These are phyloP conservation scores for Euwallacea fornicatus DNA, from an alignment of 1,140 invertebrate species.

Conservation along the genomic window DNA sequence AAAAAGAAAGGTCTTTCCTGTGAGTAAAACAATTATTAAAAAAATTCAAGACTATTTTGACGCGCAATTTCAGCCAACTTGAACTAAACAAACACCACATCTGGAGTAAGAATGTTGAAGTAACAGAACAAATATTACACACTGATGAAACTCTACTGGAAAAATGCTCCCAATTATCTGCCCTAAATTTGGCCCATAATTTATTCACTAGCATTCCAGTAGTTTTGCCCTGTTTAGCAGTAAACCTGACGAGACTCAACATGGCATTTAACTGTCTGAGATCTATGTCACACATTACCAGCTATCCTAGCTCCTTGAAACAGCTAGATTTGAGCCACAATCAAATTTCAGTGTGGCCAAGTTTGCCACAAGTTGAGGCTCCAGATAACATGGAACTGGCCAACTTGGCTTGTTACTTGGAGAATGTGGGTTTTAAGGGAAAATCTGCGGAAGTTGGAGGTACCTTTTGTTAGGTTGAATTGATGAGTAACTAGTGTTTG, in stretches of 20 bases:
- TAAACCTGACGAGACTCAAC: constrained; percentile 83
- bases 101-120: constrained; percentile 70
- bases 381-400: constrained; percentile 63
- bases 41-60: constrained; percentile 1
- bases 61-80: constrained; percentile 50
- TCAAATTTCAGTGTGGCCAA: constrained; percentile 85
- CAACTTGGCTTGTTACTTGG: constrained; percentile 65
- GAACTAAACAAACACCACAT: constrained; percentile 70
- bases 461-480: constrained; percentile 39
- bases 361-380: constrained; percentile 70
- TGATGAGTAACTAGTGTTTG: constrained; percentile 9
- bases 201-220: constrained; percentile 83
- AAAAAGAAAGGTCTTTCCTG: constrained; percentile 50
- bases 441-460: constrained; percentile 55
- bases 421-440: constrained; percentile 43
- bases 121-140: constrained; percentile 67
- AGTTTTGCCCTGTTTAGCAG: constrained; percentile 86
- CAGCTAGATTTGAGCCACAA: constrained; percentile 94
- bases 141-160: constrained; percentile 54
- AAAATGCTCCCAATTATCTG: constrained; percentile 64
- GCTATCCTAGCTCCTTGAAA: constrained; percentile 84
- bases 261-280: constrained; percentile 86
- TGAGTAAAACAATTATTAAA: constrained; percentile 38
- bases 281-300: constrained; percentile 86
- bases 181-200: constrained; percentile 90